Base-by-base conservation (phyloP, 2,113 vertebrate species). In the Eleginops maclovinus region DNA sequence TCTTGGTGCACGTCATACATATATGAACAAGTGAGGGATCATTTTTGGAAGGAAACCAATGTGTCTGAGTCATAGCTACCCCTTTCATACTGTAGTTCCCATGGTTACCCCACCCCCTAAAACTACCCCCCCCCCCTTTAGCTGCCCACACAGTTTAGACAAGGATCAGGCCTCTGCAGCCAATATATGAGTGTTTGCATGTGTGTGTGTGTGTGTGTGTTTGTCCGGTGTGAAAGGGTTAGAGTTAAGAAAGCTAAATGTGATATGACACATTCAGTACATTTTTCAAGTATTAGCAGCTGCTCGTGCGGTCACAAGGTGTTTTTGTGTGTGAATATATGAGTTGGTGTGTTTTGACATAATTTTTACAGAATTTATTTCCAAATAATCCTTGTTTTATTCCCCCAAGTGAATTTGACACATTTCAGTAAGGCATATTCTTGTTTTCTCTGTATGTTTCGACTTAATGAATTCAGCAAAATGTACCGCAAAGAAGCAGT, bases 11-110 rank as follows among this genome's bases (percentile, higher is more conserved):
- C 58, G 58, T 63, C 16, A 4, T 19, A 2, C 12, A 55, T n/a
- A 12, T 81, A 8, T 56, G 54, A 14, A 51, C 67, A 66, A 60
- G 55, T 21, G 22, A 22, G 21, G 51, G 41, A 40, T 59, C 7
- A 2, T 60, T 72, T 62, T 56, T 56, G 56, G 67, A 69, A 70
- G 41, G 71, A 60, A 41, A 61, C 53, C 58, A 63, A 43, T 51
- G 59, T 17, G 71, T 78, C 46, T 88, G 90, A 92, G 79, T 93
- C 89, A 89, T 82, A 80, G 71, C 83, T 67, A 73, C 68, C 65
- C 75, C 63, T 61, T 76, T 79, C 66, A 69, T 64, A 9, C 74
- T 51, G 71, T 66, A 28, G 89, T 92, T 89, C 60, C 92, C 84
- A 90, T 89, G 85, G 88, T 93, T 89, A 89, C 88, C 36, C 12